Base-by-base conservation (phyloP, 2,888 invertebrate species). In the Epistrophella euchroma region DNA sequence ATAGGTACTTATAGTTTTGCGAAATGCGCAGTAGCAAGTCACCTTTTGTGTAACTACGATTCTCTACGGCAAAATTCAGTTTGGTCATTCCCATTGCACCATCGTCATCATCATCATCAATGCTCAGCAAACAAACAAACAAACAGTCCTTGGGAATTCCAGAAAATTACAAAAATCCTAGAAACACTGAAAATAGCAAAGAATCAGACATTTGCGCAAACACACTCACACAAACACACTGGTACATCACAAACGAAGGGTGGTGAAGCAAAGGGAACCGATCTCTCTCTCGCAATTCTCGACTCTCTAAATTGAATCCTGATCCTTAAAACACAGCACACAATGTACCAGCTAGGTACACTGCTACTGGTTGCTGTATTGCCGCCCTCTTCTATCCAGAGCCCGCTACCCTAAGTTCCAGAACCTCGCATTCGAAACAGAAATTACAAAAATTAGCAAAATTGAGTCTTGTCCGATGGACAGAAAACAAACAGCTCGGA, bases 401-500 rank as follows among this genome's bases (percentile, higher is more conserved):
- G 1, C 58, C 25, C 35, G 4, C 10, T 45, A 19, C 25, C 40
- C 32, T n/a, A 15, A 2, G 0, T 11, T 32, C 28, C 56, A 28
- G 9, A n/a, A 3, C 50, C 55, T n/a, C n/a, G n/a, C 40, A 13
- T 72, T 73, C 66, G 70, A 72, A 60, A 72, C 4, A 84, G 80
- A 85, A 84, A 66, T 77, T 81, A 79, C 55, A 88, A 89, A 90
- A 91, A 90, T 89, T 88, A 89, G 88, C 87, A 88, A 88, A 86
- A 88, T 88, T 88, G 88, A 92, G 90, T 91, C 90, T 90, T 92
- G 92, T 92, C 89, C 89, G 88, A 90, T 90, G 90, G 92, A 92
- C 92, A 92, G 91, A 89, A 90, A 90, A 91, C 92, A 92, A 92
- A 92, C 91, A 92, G 91, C 90, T 91, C 89, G 89, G 91, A 92